phyloP scores from a whole-genome alignment of 2,888 invertebrate species.

The Drosophila falleni region DNA sequence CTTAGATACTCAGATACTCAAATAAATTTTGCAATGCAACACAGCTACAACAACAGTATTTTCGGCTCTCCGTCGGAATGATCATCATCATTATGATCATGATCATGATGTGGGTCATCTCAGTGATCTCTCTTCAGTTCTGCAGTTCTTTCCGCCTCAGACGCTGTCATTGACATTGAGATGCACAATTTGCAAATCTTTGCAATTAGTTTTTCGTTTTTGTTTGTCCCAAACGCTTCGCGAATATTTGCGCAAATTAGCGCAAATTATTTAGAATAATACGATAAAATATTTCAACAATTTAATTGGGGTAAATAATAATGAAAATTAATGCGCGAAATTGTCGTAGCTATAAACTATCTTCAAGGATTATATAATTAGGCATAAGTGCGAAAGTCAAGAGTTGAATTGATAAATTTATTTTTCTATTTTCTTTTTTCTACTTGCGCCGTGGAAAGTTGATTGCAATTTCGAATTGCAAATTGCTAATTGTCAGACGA shows the following conservation, averaged over 20 bases:
- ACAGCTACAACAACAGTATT: background rate
- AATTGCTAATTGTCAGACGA: conserved; percentile 48
- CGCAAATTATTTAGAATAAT: conserved; percentile 25
- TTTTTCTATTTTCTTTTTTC: conserved; percentile 8
- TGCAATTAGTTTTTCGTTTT: conserved; percentile 67
- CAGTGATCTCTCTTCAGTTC: conserved; percentile 20
- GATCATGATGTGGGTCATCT: conserved; percentile 20
- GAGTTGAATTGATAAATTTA: conserved; percentile 13
- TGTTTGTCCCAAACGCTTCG: conserved; percentile 63
- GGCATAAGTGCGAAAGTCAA: conserved; percentile 13
- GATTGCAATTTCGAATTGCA: conserved; percentile 37
- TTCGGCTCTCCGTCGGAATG: conserved; percentile 14
- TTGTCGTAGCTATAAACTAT: background rate
- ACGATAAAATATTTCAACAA: conserved; percentile 11
- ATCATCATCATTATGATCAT: conserved; percentile 23
- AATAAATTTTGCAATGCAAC: conserved; percentile 32
- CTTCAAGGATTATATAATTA: conserved; percentile 19
- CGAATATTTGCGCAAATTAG: conserved; percentile 37
- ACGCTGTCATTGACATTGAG: conserved; percentile 73
- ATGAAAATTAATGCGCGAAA: conserved; percentile 5
- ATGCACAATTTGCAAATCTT: conserved; percentile 50
- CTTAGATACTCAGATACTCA: conserved; percentile 2
- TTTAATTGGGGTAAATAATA: conserved; percentile 60
- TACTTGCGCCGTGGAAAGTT: conserved; percentile 14
- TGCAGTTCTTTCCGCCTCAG: conserved; percentile 37